Evolutionary conservation across 2,797 vertebrate genomes (phyloP).

Genomic region (Lutjanus campechanus): DNA sequence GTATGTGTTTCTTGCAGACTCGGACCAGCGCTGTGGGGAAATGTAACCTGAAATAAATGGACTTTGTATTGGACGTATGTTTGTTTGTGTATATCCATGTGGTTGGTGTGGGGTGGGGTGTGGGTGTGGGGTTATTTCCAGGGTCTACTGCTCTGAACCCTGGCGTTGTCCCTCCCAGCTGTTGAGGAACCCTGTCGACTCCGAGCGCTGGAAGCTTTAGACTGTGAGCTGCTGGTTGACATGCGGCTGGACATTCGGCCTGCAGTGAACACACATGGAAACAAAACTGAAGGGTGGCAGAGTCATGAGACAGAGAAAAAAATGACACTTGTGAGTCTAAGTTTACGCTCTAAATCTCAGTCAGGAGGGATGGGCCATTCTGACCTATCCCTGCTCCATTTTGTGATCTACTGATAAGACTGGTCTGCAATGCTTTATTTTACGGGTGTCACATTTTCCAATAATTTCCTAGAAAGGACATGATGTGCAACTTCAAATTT

Average conservation of each 20-base stretch:
- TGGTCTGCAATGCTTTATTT: no score
- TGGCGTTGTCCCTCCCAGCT: conserved; percentile 54
- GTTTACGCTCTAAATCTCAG: background rate
- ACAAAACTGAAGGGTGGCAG: background rate
- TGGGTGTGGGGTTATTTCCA: conserved; percentile 88
- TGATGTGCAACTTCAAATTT: no score
- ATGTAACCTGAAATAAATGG: conserved; percentile 17
- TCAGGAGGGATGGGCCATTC: no score
- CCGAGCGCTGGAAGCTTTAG: conserved; percentile 73
- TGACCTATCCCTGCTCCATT: no score
- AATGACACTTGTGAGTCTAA: background rate
- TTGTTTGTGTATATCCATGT: background rate
- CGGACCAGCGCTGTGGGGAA: background rate
- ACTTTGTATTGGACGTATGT: conserved; percentile 45
- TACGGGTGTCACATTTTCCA: no score
- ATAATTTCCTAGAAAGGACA: no score
- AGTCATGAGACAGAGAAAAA: background rate
- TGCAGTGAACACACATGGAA: conserved; percentile 58
- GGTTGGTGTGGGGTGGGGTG: background rate
- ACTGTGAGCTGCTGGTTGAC: conserved; percentile 77
- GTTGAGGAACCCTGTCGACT: conserved; percentile 76
- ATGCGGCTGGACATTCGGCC: conserved; percentile 87
- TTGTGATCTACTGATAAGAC: no score
- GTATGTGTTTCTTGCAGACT: background rate
- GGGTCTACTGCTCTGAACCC: conserved; percentile 83